Evolutionary conservation across 2,888 invertebrate genomes (phyloP).

Genomic region (Drosophila neoperkinsi): DNA sequence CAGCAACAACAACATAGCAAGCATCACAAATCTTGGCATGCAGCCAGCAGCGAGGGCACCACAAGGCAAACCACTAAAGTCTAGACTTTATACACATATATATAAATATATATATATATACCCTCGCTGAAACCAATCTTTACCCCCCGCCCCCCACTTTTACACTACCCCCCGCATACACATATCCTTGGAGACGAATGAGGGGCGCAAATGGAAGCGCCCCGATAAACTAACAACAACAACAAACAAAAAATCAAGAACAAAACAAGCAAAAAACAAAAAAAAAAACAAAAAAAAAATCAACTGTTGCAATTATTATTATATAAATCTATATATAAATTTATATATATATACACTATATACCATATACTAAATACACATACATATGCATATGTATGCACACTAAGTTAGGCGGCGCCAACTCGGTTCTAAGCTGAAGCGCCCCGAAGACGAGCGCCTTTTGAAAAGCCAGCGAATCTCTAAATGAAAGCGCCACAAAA

Average conservation of each 20-base stretch:
- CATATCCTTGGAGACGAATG: constrained; percentile 61
- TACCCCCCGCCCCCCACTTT: constrained; percentile 4
- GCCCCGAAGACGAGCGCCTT: constrained; percentile 23
- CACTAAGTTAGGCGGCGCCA: constrained; percentile 45
- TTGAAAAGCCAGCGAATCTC: constrained; percentile 45
- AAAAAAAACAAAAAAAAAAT: constrained; percentile 21
- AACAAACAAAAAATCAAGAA: constrained; percentile 13
- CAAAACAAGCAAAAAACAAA: constrained; percentile 10
- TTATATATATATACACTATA: constrained; percentile 31
- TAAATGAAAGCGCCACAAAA: constrained; percentile 30
- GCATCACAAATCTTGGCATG: constrained; percentile 70
- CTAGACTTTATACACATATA: constrained; percentile 14
- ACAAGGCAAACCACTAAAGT: constrained; percentile 67
- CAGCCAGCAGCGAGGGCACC: constrained; percentile 34
- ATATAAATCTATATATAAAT: constrained; percentile 52
- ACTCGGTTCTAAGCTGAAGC: constrained; percentile 55
- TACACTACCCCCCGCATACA: constrained; percentile 34
- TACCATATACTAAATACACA: constrained; percentile 34
- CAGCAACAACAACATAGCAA: constrained; percentile 54
- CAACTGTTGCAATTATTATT: constrained; percentile 73
- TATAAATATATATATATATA: background rate
- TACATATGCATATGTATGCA: constrained; percentile 26
- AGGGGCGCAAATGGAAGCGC: constrained; percentile 7
- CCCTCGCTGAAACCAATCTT: constrained; percentile 8
- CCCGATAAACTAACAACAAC: constrained; percentile 1